Evolutionary conservation across 2,113 vertebrate genomes (phyloP).

Genomic region (Forbesichthys papilliferus): DNA sequence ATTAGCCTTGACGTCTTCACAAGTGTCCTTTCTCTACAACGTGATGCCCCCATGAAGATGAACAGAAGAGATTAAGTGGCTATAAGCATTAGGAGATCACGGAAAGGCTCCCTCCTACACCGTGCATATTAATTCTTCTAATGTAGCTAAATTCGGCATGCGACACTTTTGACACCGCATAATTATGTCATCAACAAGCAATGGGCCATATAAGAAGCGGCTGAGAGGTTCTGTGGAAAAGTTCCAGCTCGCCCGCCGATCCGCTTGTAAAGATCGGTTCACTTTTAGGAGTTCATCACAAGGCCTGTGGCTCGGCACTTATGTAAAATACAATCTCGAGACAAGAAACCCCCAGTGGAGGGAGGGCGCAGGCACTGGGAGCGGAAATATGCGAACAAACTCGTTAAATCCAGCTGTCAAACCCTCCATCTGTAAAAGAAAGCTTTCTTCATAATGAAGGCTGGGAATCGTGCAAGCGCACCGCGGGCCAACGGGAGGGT

Average conservation of each 20-base stretch:
- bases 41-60: conserved; percentile 43
- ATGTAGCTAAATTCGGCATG: conserved; percentile 54
- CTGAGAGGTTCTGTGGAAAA: conserved; percentile 13
- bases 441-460: conserved; percentile 42
- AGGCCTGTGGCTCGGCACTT: no score
- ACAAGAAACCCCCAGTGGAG: neutral
- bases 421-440: conserved; percentile 2
- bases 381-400: conserved; percentile 23
- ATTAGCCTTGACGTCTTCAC: neutral
- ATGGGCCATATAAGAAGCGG: conserved; percentile 55
- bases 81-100: conserved; percentile 53
- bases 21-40: conserved; percentile 38
- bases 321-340: conserved; percentile 20
- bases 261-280: conserved; percentile 29
- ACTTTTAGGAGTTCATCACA: conserved; percentile 11
- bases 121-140: conserved; percentile 66
- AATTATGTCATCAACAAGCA: conserved; percentile 66
- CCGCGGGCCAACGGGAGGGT: conserved; percentile 53
- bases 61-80: conserved; percentile 38
- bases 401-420: conserved; percentile 1
- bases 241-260: conserved; percentile 32
- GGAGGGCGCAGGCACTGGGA: neutral
- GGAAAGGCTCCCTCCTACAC: conserved; percentile 51
- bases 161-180: conserved; percentile 63
- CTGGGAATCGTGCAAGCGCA: conserved; percentile 53